A percentile compares a stretch with the other conserved stretches of the same genome.
These are phyloP conservation scores for Drosophila trapezifrons DNA, from an alignment of 1,140 invertebrate genomes.

Conservation along the genomic window DNA sequence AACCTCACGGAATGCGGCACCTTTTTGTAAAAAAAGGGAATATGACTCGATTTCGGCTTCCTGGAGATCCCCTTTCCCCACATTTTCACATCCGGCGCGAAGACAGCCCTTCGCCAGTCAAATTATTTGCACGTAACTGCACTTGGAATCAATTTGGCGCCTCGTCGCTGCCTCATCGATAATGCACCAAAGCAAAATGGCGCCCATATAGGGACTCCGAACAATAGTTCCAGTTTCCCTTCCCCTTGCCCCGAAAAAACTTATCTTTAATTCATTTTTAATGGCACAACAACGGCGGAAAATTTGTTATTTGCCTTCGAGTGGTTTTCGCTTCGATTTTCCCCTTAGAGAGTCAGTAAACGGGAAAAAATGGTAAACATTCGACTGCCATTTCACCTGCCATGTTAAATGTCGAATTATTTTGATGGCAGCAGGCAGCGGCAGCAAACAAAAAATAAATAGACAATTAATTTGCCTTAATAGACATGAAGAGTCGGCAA, in stretches of 20 bases:
- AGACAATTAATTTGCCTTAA: slow-evolving; percentile 79
- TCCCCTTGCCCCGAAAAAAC: slow-evolving; percentile 3
- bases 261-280: slow-evolving; percentile 74
- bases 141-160: slow-evolving; percentile 74
- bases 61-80: neutral
- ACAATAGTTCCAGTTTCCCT: slow-evolving; percentile 9
- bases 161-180: slow-evolving; percentile 80
- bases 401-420: slow-evolving; percentile 78
- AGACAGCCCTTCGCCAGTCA: neutral
- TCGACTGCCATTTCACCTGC: slow-evolving; percentile 37
- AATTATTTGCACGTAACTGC: slow-evolving; percentile 73
- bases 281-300: slow-evolving; percentile 66
- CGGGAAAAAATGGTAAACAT: neutral
- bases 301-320: slow-evolving; percentile 64
- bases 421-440: slow-evolving; percentile 63
- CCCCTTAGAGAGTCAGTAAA: neutral
- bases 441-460: slow-evolving; percentile 73
- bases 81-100: neutral
- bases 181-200: slow-evolving; percentile 76
- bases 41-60: too few relatives aligned
- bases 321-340: slow-evolving; percentile 50
- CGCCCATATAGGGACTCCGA: slow-evolving; percentile 22
- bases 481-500: slow-evolving; percentile 60
- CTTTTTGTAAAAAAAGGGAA: neutral
- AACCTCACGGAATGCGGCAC: neutral